Evolutionary conservation across 2,113 vertebrate genomes (phyloP), one percentile per base, ranked within the genome.

Genomic region (Benitochromis conjunctus): DNA sequence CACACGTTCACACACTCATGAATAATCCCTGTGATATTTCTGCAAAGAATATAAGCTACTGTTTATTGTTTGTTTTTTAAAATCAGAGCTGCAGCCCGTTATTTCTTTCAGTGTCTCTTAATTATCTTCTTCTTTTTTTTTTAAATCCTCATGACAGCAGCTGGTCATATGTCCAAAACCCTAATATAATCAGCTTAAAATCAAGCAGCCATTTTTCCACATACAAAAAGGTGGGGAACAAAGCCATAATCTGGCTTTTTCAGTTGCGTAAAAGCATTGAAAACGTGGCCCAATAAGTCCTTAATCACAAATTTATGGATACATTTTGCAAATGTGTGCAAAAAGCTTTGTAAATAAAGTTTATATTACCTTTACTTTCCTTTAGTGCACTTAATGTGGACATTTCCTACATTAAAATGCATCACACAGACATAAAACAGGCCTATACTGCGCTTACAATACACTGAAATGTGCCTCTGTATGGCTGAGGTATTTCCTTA

Each of bases 1-100:
- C 82, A 57, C 88, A 87, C 62, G 38, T 76, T 84, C 79, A 46
- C 79, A 85, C 55, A 64, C 86, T n/a, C 55, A 26, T 79, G 58
- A 89, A 86, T 84, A 92, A 88, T 89, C 78, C 16, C 66, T 48
- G 77, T 38, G 58, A 83, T 69, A 62, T 55, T 57, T 31, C 46
- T 82, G n/a, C 41, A 43, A 82, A 57, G 38, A 26, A 10, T 71
- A 51, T 14, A 53, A 41, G 21, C 26, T 48, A 48, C 79, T 51
- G 83, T 80, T 80, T 80, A 48, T 55, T 71, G 53, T 79, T 79
- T 69, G 58, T 48, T 29, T 79, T 71, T 46, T 14, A 60, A 60
- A 11, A 34, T 66, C 46, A 36, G 5, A 31, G 6, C 31, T 51
- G 10, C 56, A 60, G 19, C 41, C 2, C 0, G 12, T 77, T 12